Evolutionary conservation across 2,113 vertebrate species (phyloP).

Genomic region (Lanius ludovicianus): DNA sequence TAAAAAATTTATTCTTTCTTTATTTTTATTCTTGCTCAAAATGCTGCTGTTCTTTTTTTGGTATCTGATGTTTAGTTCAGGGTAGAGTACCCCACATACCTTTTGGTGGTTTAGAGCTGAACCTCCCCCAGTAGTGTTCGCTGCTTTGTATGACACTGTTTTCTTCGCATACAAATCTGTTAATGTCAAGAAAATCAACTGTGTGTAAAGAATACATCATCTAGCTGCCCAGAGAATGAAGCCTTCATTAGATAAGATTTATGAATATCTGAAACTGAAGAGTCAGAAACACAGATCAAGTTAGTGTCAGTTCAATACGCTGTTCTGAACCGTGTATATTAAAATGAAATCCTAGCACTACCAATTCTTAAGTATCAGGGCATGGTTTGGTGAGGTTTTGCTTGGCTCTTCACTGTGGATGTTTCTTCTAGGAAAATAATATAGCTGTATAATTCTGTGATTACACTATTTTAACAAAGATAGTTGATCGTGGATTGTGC

Average conservation of each 20-base stretch:
- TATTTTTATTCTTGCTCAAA: background rate
- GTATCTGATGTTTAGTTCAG: background rate
- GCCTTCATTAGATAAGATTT: constrained; percentile 30
- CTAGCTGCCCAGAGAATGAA: background rate
- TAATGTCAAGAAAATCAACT: constrained; percentile 29
- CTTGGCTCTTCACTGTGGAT: background rate
- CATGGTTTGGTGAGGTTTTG: background rate
- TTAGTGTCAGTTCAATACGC: background rate
- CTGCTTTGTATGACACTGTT: background rate
- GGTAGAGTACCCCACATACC: background rate
- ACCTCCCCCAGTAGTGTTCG: background rate
- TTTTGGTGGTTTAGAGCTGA: background rate
- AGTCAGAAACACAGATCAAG: constrained; percentile 28
- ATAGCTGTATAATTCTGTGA: constrained; percentile 8
- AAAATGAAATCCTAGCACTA: constrained; percentile 22
- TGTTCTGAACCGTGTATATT: background rate
- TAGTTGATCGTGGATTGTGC: background rate
- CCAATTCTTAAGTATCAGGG: background rate
- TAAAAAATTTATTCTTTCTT: background rate
- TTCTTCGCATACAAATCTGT: background rate
- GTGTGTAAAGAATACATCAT: background rate
- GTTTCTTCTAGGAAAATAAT: background rate
- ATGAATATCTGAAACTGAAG: constrained; percentile 27
- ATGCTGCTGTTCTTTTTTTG: background rate
- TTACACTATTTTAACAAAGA: background rate